These are phyloP conservation scores for Hippolais icterina DNA, from an alignment of 2,113 vertebrate species.

Conservation along the genomic window DNA sequence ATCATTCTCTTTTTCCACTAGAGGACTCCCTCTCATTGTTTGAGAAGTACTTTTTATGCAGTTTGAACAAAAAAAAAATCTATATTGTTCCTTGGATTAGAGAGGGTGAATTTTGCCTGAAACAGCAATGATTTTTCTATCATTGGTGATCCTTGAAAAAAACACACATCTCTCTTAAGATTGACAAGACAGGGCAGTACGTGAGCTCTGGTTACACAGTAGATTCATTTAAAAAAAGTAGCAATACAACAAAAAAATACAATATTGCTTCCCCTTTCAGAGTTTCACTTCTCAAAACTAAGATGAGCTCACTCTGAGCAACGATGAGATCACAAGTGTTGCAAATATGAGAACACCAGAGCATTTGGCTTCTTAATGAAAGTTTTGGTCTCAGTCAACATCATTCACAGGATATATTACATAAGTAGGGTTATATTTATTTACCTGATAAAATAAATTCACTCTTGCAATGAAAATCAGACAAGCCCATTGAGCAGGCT, in stretches of 20 bases:
- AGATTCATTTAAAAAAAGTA: background rate
- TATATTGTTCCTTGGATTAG: background rate
- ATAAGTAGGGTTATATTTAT: background rate
- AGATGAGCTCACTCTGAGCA: background rate
- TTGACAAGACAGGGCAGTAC: background rate
- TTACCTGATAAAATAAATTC: background rate
- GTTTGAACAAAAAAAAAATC: background rate
- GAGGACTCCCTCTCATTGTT: constrained; percentile 58
- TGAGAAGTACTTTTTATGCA: background rate
- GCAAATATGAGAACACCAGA: background rate
- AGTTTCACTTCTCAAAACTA: background rate
- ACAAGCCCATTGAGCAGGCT: background rate
- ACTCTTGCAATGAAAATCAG: background rate
- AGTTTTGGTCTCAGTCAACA: background rate
- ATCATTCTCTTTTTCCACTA: constrained; percentile 36
- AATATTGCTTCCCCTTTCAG: background rate
- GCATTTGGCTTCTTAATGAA: background rate
- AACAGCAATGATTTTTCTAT: background rate
- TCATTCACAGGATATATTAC: background rate
- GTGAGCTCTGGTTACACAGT: background rate
- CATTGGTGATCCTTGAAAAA: background rate
- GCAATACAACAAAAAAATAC: background rate
- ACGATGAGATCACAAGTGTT: background rate
- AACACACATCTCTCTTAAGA: background rate
- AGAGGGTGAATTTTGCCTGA: background rate